Base-by-base conservation (phyloP, 2,888 invertebrate species). In the Pyrrhia umbra region DNA sequence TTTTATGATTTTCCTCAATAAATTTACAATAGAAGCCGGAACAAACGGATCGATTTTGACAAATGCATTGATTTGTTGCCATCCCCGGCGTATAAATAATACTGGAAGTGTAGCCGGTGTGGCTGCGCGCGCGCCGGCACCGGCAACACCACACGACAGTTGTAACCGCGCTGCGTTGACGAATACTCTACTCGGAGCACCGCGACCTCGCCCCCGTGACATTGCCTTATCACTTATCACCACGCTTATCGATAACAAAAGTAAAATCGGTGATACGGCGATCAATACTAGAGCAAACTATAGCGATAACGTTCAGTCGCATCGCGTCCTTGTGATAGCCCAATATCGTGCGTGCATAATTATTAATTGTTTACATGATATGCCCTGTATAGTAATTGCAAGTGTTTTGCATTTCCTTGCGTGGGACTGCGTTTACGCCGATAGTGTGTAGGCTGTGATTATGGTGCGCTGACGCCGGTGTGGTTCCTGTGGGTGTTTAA, bases 141-240 rank as follows among this genome's bases (percentile, higher is more conserved):
- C 88, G 89, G 84, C 83, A 81, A 83, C 83, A 81, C 83, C 80
- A 84, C 82, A 83, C 89, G 87, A 92, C 90, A 94, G 94, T 95
- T 90, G 93, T 88, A 87, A 90, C 87, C 90, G 89, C 89, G 92
- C 91, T 93, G 93, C 91, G 90, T 89, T 86, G 89, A 90, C 93
- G 94, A 91, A 87, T 91, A 85, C 92, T 92, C 92, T 89, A 81
- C 90, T 89, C 91, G 77, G 77, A 76, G 87, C 83, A 79, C 79
- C 83, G 85, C 88, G 91, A 89, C 90, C 90, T 92, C 90, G 90
- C 83, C 88, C 86, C 81, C 82, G 82, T 89, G 90, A 91, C 91
- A 90, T 90, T 88, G 87, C 82, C 83, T 92, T 93, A 93, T 93
- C 93, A 85, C 88, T 87, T 90, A 89, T 90, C 89, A 87, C 74